Base-by-base conservation (phyloP, 2,797 vertebrate species). In the Falco naumanni region DNA sequence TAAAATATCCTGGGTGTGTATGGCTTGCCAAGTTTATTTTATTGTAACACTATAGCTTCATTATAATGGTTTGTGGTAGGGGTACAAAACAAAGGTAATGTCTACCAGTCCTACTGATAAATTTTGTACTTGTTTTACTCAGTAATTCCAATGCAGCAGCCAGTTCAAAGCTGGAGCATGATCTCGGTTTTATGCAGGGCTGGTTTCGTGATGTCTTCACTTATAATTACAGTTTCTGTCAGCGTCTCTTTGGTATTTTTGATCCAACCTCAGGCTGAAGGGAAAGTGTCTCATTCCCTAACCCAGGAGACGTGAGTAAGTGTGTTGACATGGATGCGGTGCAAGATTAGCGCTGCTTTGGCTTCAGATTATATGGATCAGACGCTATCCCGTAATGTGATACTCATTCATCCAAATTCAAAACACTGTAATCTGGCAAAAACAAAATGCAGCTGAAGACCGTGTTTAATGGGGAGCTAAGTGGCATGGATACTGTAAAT, bases 221-320 rank as follows among this genome's bases (percentile, higher is more conserved):
- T 74, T 88, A 64, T 94, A 92, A 93, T 87, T 92, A 68, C 70
- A 90, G 83, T 70, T 74, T 94, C 88, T 93, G 74, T 51, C 53
- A 78, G 65, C 4, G 0, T 80, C 56, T 84, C 79, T 89, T 83
- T 71, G 85, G 87, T 91, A 80, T 86, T 86, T 93, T 82, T 74
- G 83, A 87, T 90, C 65, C 47, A 63, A 82, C 89, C 92, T 92
- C 50, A 69, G 59, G 60, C 84, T 88, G 86, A 95, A 96, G 79
- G 75, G 89, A 92, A 95, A 95, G 76, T 89, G 91, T 81, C 20
- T 12, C 92, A 25, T 80, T 92, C 91, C 81, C 59, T 66, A 77
- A 65, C 48, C 56, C 60, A 68, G 63, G 61, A 95, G 90, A 78
- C 37, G 21, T 88, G 94, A 93, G 37, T 66, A 76, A 84, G 87